Evolutionary conservation across 2,888 invertebrate genomes (phyloP).

Genomic region (Ligdia adustata): DNA sequence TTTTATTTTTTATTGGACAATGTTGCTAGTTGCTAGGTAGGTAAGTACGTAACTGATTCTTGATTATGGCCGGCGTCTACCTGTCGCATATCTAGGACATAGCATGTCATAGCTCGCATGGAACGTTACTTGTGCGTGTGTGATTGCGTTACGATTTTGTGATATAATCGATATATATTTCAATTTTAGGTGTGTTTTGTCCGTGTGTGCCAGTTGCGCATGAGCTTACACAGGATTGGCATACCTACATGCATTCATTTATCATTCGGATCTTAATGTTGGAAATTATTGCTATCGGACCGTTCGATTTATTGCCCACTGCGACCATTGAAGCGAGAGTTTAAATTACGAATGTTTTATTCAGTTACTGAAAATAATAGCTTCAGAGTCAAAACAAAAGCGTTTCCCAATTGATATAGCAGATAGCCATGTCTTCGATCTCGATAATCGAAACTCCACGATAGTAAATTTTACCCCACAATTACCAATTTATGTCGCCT

Average conservation of each 20-base stretch:
- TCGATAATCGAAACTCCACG: constrained; percentile 15
- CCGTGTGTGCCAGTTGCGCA: constrained; percentile 34
- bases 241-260: constrained; percentile 21
- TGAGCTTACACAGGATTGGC: constrained; percentile 29
- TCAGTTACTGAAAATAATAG: neutral
- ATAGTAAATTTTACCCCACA: constrained; percentile 34
- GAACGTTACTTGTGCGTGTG: constrained; percentile 64
- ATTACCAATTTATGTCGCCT: constrained; percentile 39
- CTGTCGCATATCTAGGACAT: constrained; percentile 79
- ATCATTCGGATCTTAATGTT: constrained; percentile 26
- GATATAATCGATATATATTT: constrained; percentile 68
- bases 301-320: constrained; percentile 17
- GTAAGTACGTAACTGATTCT: constrained; percentile 48
- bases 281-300: constrained; percentile 19
- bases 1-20: constrained; percentile 53
- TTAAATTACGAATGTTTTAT: neutral
- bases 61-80: constrained; percentile 63
- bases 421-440: constrained; percentile 4
- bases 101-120: constrained; percentile 73
- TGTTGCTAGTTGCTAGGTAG: constrained; percentile 48
- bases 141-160: constrained; percentile 73
- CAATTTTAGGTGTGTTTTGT: constrained; percentile 48
- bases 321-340: neutral
- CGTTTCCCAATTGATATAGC: neutral
- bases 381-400: neutral